These are phyloP conservation scores for Poeciliopsis retropinna DNA, from an alignment of 2,113 vertebrate genomes.

Conservation along the genomic window DNA sequence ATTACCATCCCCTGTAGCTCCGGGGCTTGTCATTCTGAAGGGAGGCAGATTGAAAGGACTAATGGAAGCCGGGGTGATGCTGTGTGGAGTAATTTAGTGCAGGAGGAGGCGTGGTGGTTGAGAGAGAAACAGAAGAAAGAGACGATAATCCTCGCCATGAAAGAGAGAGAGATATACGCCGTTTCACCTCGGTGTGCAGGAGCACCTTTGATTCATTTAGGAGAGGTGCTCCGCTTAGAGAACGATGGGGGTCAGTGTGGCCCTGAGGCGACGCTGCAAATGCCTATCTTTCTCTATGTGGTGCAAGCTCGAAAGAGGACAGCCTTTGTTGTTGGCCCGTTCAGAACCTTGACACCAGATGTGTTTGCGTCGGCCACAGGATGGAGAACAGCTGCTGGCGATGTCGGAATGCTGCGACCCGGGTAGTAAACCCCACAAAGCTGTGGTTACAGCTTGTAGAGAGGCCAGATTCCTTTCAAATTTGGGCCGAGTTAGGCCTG, in stretches of 20 bases:
- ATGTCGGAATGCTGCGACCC: slow-evolving; percentile 32
- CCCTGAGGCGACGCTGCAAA: slow-evolving; percentile 52
- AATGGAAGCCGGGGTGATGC: slow-evolving; percentile 76
- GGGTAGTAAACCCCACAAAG: slow-evolving; percentile 56
- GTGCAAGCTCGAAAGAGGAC: slow-evolving; percentile 45
- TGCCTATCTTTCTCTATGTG: slow-evolving; percentile 28
- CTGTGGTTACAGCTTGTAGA: slow-evolving; percentile 27
- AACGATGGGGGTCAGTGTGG: slow-evolving; percentile 57
- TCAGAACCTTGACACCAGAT: slow-evolving; percentile 71
- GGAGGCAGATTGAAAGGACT: slow-evolving; percentile 80
- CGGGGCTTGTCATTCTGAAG: slow-evolving; percentile 77
- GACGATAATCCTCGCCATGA: slow-evolving; percentile 66
- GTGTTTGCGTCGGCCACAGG: slow-evolving; percentile 60
- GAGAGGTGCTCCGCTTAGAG: slow-evolving; percentile 69
- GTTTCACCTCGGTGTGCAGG: slow-evolving; percentile 62
- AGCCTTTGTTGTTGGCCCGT: slow-evolving; percentile 61
- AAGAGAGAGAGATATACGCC: slow-evolving; percentile 42
- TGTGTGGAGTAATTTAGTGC: slow-evolving; percentile 77
- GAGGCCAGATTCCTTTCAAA: slow-evolving; percentile 6
- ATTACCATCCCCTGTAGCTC: slow-evolving; percentile 76
- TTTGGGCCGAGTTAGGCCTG: slow-evolving; percentile 4
- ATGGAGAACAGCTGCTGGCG: slow-evolving; percentile 64
- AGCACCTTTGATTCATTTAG: slow-evolving; percentile 56
- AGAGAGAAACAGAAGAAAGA: slow-evolving; percentile 37
- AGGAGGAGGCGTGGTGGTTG: slow-evolving; percentile 63